These are phyloP conservation scores for Spea hammondii DNA, from an alignment of 2,797 vertebrate genomes.

Conservation along the genomic window DNA sequence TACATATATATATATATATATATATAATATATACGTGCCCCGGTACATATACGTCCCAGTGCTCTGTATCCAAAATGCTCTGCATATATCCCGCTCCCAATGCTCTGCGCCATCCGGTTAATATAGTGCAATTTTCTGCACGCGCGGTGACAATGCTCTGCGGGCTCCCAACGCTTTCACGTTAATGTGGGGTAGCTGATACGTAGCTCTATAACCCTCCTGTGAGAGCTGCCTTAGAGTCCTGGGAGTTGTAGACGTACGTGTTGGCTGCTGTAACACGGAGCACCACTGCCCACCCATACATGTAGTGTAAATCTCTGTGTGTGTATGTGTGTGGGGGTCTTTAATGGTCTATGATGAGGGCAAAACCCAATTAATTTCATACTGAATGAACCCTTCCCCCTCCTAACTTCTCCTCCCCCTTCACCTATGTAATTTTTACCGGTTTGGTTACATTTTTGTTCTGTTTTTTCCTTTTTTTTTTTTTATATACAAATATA, in stretches of 20 bases:
- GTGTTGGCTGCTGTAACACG: constrained; percentile 18
- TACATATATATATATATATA: no score
- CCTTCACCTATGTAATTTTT: constrained; percentile 46
- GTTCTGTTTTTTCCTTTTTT: constrained; percentile 25
- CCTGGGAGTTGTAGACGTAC: no score
- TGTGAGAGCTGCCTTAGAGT: no score
- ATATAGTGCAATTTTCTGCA: constrained; percentile 40
- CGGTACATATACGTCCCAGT: not conserved
- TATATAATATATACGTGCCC: no score
- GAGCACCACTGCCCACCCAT: constrained; percentile 25
- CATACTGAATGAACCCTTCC: constrained; percentile 22
- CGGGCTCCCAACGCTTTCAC: constrained; percentile 28
- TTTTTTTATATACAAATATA: constrained; percentile 50
- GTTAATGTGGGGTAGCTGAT: not conserved
- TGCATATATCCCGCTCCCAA: not conserved
- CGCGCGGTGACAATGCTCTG: constrained; percentile 43
- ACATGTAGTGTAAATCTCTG: constrained; percentile 22
- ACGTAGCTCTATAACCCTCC: no score
- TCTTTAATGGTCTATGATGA: constrained; percentile 40
- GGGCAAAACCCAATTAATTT: constrained; percentile 34
- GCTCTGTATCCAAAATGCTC: constrained; percentile 18
- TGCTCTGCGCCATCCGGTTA: constrained; percentile 14
- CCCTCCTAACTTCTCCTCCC: constrained; percentile 1
- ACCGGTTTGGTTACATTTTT: constrained; percentile 12
- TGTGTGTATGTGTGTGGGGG: constrained; percentile 22